Evolutionary conservation across 2,888 invertebrate genomes (phyloP), one percentile per base, ranked within the genome.

Genomic region (Blera fallax): DNA sequence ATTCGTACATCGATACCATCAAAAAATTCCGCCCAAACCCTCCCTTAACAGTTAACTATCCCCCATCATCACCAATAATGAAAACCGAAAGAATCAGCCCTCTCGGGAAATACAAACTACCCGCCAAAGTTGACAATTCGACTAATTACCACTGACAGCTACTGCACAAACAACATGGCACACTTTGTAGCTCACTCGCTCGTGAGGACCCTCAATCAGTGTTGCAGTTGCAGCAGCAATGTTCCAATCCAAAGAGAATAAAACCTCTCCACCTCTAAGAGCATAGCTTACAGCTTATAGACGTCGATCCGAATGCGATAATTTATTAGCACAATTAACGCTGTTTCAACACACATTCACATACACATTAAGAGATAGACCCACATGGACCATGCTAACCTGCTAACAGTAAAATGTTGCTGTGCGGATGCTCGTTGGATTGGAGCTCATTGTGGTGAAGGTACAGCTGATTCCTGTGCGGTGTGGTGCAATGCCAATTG

Each of bases 301-400:
- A 70, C 65, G 65, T 67, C 81, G 67, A 85, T 85, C 67, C 72
- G 76, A 81, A 85, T 77, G 81, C 81, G 85, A 81, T 85, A 85
- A 85, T 85, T 85, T 85, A 85, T 85, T 80, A 85, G 85, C 72
- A 85, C 80, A 85, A 85, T 85, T 85, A 85, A 85, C 85, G 85
- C 80, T 85, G 81, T 81, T 85, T 85, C 85, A 85, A 85, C 85
- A 85, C 60, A 80, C 79, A 74, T 48, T 37, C 50, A 70, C 76
- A 76, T 40, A 43, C 16, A 58, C 40, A 21, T 3, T 10, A 10
- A 11, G 29, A 24, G 18, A 40, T 43, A 24, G 45, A 40, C 50
- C 45, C 40, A 73, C 52, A 73, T 74, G 65, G 64, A 56, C 60
- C 43, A 45, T 52, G 76, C 56, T 76, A 85, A 85, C 85, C 80